These are phyloP conservation scores for Oikopleura albicans DNA, from an alignment of 23 tunicate species.

Conservation along the genomic window DNA sequence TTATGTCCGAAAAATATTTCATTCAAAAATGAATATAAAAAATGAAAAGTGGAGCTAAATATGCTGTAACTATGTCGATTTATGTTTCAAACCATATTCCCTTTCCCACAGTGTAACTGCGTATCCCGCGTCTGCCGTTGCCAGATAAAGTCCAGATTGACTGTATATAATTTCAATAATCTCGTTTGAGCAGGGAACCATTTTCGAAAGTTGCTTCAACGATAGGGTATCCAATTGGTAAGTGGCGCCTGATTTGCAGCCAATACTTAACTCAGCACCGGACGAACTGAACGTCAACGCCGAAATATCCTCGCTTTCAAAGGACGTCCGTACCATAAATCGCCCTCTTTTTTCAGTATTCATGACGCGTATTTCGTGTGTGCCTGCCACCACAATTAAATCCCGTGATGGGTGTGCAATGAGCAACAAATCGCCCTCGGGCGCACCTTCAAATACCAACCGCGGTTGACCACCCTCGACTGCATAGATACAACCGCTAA, in stretches of 20 bases:
- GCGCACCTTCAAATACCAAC: not conserved
- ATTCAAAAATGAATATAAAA: no score
- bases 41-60: no score
- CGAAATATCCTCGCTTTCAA: not conserved
- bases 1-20: no score
- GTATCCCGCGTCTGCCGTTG: not conserved
- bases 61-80: not conserved
- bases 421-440: not conserved
- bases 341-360: not conserved
- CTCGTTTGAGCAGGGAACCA: not conserved
- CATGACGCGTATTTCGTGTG: not conserved
- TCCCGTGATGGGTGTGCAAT: not conserved
- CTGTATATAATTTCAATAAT: not conserved
- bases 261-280: not conserved
- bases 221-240: not conserved
- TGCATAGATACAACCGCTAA: not conserved
- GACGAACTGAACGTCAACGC: not conserved
- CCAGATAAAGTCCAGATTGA: not conserved
- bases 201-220: not conserved
- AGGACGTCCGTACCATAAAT: not conserved
- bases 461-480: not conserved
- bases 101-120: conserved; percentile 4
- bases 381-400: not conserved
- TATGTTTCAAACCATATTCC: not conserved
- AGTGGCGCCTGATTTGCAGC: not conserved